A percentile compares a stretch with the other conserved stretches of the same genome.
Conservation (phyloP, 92 coral and sea anemone species). For the Phymanthus crucifer region DNA sequence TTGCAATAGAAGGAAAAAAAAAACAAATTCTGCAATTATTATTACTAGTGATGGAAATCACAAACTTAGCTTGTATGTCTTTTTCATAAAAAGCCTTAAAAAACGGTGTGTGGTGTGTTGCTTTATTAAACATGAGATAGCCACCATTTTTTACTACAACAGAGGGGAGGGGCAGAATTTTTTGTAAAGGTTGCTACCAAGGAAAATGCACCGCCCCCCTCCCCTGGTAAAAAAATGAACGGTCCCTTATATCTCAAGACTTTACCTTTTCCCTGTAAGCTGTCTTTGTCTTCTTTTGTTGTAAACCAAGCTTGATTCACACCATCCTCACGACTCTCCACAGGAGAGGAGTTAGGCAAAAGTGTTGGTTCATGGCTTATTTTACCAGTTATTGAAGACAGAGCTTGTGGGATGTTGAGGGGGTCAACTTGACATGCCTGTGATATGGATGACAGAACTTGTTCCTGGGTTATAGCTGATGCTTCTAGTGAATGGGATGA, state of each 20-base stretch:
- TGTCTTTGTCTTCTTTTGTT: conserved; percentile 95
- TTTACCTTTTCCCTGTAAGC: conserved; percentile 87
- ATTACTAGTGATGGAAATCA: too few relatives aligned
- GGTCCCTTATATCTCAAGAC: not conserved
- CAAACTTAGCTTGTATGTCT: too few relatives aligned
- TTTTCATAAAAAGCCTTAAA: too few relatives aligned
- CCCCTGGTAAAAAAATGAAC: too few relatives aligned
- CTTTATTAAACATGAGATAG: too few relatives aligned
- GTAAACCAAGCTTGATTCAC: conserved; percentile 99
- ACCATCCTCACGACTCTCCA: conserved; percentile 62
- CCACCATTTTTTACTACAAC: too few relatives aligned
- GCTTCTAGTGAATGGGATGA: conserved; percentile 34
- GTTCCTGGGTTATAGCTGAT: conserved; percentile 24
- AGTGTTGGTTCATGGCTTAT: conserved; percentile 70
- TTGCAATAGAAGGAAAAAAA: too few relatives aligned
- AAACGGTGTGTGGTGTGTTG: too few relatives aligned
- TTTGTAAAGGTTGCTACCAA: too few relatives aligned
- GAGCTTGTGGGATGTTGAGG: conserved; percentile 55
- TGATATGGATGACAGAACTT: conserved; percentile 25
- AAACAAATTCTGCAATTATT: too few relatives aligned
- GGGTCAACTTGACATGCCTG: conserved; percentile 37
- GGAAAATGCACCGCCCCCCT: too few relatives aligned
- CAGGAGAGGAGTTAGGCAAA: conserved; percentile 58
- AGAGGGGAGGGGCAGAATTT: too few relatives aligned
- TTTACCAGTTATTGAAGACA: conserved; percentile 58